phyloP scores from a whole-genome alignment of 1,140 invertebrate species.

The Bombus superbus region DNA sequence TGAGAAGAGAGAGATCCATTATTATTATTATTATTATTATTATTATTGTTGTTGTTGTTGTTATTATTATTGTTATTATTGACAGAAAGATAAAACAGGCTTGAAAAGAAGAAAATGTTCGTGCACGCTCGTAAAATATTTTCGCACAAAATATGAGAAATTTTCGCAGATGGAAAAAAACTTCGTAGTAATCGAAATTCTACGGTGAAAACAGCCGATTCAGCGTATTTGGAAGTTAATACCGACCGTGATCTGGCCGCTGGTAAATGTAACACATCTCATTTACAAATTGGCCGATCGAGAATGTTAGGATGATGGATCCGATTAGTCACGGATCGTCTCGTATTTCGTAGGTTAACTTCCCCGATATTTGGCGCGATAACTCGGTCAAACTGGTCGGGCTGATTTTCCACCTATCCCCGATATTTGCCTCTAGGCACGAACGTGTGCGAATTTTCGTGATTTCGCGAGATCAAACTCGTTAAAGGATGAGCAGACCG shows the following conservation, averaged over 20 bases:
- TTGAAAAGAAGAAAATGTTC: too few relatives aligned
- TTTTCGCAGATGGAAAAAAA: neutral
- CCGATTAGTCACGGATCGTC: conserved; percentile 71
- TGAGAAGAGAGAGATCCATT: too few relatives aligned
- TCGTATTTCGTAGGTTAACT: conserved; percentile 51
- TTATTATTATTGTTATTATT: too few relatives aligned
- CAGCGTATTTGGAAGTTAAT: conserved; percentile 7
- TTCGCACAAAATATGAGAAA: neutral
- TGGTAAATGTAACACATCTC: conserved; percentile 7
- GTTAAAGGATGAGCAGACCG: neutral
- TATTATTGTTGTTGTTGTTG: too few relatives aligned
- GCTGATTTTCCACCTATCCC: neutral
- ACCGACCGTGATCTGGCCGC: neutral
- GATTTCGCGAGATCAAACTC: neutral
- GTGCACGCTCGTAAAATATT: neutral
- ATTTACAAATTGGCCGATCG: conserved; percentile 26
- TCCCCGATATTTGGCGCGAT: conserved; percentile 33
- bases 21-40: too few relatives aligned
- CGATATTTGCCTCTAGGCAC: neutral
- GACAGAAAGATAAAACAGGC: too few relatives aligned
- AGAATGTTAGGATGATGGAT: conserved; percentile 11
- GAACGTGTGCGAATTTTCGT: neutral
- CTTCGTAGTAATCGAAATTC: neutral
- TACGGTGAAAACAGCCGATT: neutral
- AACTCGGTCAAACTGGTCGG: conserved; percentile 43